Evolutionary conservation across 2,888 invertebrate species (phyloP).

Genomic region (Hermaeophaga mercurialis): DNA sequence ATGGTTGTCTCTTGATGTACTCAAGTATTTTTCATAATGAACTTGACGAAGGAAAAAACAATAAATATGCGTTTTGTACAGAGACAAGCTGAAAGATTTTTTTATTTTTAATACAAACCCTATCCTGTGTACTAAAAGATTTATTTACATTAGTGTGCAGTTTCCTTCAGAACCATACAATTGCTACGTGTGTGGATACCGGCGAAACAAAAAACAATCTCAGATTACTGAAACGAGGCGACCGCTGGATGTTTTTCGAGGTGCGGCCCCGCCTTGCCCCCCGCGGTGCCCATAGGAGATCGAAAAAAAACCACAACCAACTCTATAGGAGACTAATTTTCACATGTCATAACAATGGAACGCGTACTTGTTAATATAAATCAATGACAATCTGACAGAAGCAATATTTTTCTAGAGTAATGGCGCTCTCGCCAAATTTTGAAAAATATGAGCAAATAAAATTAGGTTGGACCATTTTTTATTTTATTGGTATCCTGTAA

Average conservation of each 20-base stretch:
- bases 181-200: background rate
- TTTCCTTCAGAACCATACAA: too few species aligned
- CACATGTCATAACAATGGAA: constrained; percentile 46
- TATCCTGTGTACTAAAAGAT: too few species aligned
- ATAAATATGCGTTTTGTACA: too few species aligned
- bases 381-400: constrained; percentile 32
- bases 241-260: constrained; percentile 32
- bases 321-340: constrained; percentile 44
- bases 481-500: too few species aligned
- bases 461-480: too few species aligned
- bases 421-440: constrained; percentile 5
- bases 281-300: constrained; percentile 34
- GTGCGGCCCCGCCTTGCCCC: constrained; percentile 38
- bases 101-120: too few species aligned
- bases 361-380: constrained; percentile 39
- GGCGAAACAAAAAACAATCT: constrained; percentile 25
- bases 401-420: constrained; percentile 15
- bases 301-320: constrained; percentile 35
- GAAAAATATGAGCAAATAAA: too few species aligned
- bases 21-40: too few species aligned
- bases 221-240: constrained; percentile 27
- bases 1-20: too few species aligned
- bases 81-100: too few species aligned
- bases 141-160: too few species aligned
- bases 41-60: too few species aligned